phyloP scores from a whole-genome alignment of 37 sponge, comb jelly and placozoan species.

The Agelas oroides region DNA sequence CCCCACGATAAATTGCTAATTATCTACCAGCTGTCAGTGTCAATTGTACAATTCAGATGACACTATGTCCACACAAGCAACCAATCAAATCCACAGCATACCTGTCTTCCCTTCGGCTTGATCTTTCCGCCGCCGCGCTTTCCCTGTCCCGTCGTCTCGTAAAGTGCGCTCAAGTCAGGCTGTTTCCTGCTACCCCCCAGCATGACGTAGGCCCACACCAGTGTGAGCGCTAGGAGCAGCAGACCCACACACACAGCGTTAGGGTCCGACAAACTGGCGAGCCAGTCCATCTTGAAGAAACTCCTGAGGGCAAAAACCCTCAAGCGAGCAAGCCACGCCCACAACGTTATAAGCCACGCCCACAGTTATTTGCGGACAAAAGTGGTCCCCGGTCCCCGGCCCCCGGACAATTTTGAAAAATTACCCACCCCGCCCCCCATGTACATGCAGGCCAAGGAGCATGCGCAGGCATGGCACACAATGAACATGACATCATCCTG shows the following conservation, averaged over 20 bases:
- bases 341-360: no score
- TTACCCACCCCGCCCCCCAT: no score
- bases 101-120: slow-evolving; percentile 8
- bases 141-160: background rate
- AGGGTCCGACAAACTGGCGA: background rate
- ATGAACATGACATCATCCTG: no score
- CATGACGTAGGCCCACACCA: slow-evolving; percentile 40
- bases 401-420: no score
- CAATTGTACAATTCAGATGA: no score
- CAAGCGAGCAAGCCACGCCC: background rate
- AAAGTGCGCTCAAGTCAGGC: slow-evolving; percentile 6
- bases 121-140: background rate
- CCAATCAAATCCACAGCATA: background rate
- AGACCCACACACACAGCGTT: slow-evolving; percentile 19
- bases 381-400: no score
- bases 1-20: no score
- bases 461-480: no score
- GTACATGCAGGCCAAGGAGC: no score
- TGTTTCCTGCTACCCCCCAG: slow-evolving; percentile 1
- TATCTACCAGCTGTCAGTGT: no score
- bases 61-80: no score
- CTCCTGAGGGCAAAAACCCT: background rate
- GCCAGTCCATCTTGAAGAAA: background rate
- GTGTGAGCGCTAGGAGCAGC: slow-evolving; percentile 1
- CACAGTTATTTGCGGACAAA: no score